Percentiles rank a stretch among this genome's conserved stretches.
phyloP scores from a whole-genome alignment of 2,888 invertebrate genomes.

The Eupithecia abbreviata region DNA sequence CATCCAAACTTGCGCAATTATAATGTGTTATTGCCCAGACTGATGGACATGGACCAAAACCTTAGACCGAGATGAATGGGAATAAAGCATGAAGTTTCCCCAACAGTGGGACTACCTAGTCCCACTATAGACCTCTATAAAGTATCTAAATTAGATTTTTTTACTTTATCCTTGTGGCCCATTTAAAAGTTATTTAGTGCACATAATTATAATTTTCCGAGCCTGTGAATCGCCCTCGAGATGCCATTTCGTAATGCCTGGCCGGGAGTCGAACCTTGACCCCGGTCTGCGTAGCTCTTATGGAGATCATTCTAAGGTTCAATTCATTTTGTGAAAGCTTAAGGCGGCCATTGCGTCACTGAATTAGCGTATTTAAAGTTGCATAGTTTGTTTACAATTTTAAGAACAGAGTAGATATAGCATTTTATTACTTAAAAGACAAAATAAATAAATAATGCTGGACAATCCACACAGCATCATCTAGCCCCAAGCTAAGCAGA shows the following conservation, averaged over 20 bases:
- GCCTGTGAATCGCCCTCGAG: not conserved
- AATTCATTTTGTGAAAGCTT: conserved; percentile 18
- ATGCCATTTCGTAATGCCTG: conserved; percentile 15
- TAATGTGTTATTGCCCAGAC: too few relatives aligned
- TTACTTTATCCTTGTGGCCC: not conserved
- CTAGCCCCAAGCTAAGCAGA: too few relatives aligned
- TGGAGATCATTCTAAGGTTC: conserved; percentile 10
- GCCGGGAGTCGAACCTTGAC: conserved; percentile 27
- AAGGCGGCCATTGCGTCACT: conserved; percentile 1
- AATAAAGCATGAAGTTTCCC: too few relatives aligned
- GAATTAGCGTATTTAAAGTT: not conserved
- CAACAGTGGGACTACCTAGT: too few relatives aligned
- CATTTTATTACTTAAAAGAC: too few relatives aligned
- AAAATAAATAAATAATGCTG: too few relatives aligned
- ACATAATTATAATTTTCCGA: not conserved
- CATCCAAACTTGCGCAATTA: too few relatives aligned
- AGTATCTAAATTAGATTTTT: not conserved
- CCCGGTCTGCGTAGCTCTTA: conserved; percentile 14
- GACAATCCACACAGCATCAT: too few relatives aligned
- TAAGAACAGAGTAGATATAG: not conserved
- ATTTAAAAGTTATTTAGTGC: not conserved
- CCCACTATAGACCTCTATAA: not conserved
- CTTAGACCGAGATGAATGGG: too few relatives aligned
- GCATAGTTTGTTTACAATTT: not conserved
- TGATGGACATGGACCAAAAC: too few relatives aligned